Evolutionary conservation across 2,113 vertebrate genomes (phyloP).

Genomic region (Ammospiza caudacuta): DNA sequence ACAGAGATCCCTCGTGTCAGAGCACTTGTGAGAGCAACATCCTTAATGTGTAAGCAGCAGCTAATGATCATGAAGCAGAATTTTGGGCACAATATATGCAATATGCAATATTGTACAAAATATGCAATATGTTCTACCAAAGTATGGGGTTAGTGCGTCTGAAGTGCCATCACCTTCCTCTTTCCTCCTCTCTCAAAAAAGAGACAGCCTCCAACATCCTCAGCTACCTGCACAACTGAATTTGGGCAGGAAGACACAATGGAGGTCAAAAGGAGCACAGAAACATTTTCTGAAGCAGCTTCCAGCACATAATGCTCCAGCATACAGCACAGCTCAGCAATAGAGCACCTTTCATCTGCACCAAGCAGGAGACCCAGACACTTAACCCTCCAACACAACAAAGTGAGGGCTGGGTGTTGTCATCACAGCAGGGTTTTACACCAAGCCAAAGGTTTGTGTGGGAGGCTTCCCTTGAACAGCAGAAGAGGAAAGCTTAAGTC

Average conservation of each 20-base stretch:
- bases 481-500: background rate
- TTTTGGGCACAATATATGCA: background rate
- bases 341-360: background rate
- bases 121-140: background rate
- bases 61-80: background rate
- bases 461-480: background rate
- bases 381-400: slow-evolving; percentile 15
- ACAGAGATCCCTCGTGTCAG: background rate
- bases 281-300: background rate
- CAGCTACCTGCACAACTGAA: background rate
- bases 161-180: background rate
- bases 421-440: background rate
- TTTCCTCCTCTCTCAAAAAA: background rate
- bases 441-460: background rate
- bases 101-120: too few relatives aligned
- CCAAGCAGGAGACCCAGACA: background rate
- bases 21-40: background rate
- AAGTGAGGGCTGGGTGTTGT: background rate
- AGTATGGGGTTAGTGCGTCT: background rate
- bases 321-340: background rate
- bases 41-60: background rate
- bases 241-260: background rate
- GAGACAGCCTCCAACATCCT: background rate
- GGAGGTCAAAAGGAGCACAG: background rate
- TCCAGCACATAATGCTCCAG: background rate